phyloP scores from a whole-genome alignment of 2,113 vertebrate species.

The Theristicus caerulescens region DNA sequence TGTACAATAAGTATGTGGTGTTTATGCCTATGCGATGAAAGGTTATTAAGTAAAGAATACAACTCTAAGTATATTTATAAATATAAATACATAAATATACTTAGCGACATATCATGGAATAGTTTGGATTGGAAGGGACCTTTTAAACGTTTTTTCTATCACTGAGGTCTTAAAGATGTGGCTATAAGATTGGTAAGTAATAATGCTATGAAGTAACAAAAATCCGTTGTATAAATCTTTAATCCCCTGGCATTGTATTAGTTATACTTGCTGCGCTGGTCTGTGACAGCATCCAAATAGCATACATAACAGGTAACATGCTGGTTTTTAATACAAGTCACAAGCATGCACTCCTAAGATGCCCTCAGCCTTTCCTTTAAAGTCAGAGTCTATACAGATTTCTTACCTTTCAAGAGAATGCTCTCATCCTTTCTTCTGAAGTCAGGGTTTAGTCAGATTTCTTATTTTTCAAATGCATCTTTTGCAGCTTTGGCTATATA shows the following conservation, averaged over 20 bases:
- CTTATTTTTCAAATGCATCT: not conserved
- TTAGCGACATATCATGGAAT: not conserved
- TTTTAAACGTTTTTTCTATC: too few relatives aligned
- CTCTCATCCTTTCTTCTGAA: not conserved
- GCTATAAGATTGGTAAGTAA: not conserved
- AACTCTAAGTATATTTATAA: not conserved
- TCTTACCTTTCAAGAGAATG: not conserved
- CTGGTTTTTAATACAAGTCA: not conserved
- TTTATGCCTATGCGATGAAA: not conserved
- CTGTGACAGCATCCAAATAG: not conserved
- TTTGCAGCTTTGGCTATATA: not conserved
- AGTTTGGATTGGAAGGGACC: not conserved
- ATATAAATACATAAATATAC: not conserved
- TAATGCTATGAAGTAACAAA: not conserved
- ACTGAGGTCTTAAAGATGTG: not conserved
- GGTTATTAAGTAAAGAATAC: not conserved
- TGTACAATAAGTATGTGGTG: not conserved
- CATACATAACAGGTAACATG: not conserved
- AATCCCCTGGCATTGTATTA: not conserved
- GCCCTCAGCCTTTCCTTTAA: not conserved
- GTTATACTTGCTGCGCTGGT: not conserved
- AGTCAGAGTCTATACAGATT: not conserved
- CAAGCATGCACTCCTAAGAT: not conserved
- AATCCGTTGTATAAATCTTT: not conserved
- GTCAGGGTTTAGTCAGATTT: not conserved